Evolutionary conservation across 2,888 invertebrate genomes (phyloP), one percentile per base, ranked within the genome.

Genomic region (Drosophila cognata): DNA sequence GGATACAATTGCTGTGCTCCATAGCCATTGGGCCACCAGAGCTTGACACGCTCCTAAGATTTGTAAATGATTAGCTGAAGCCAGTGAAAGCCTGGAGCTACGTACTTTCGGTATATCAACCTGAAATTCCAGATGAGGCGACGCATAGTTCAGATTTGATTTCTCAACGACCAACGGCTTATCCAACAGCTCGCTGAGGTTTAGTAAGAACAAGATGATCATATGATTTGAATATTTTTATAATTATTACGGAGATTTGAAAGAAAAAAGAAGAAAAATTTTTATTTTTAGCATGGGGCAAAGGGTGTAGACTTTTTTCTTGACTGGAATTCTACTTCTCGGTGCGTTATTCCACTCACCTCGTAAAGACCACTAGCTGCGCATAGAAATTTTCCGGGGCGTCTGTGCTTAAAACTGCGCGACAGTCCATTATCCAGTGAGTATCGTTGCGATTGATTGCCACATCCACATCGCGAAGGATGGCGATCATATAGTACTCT

Each of bases 1-100:
- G 94, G 93, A 89, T 99, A 99, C 2, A 99, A 93, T 0, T 94
- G 94, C 91, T 97, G 98, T 1, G 94, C 91, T 0, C 98, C 98
- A 90, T 96, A 97, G 13, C 98, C 99, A 93, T 98, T 98, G 0
- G 99, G 99, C 99, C 99, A 99, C 99, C 99, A 99, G 13, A 94
- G 86, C 61, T 95, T 91, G 0, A 96, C 94, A 38, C 90, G 82
- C 10, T 92, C 83, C 94, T 95, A 38, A 29, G 10, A 57, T n/a
- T 10, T 10, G 3, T 10, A 1, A 50, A n/a, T 4, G 11, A 57
- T 60, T 31, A 63, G 18, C 11, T n/a, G 6, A 13, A 11, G 2
- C 5, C 31, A 13, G 11, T 0, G n/a, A n/a, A 7, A 10, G 31
- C 0, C n/a, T 5, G 6, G 0, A 29, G 33, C 28, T 38, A 72